Conservation (phyloP, 2,888 invertebrate species). For the Hypomecis punctinalis region DNA sequence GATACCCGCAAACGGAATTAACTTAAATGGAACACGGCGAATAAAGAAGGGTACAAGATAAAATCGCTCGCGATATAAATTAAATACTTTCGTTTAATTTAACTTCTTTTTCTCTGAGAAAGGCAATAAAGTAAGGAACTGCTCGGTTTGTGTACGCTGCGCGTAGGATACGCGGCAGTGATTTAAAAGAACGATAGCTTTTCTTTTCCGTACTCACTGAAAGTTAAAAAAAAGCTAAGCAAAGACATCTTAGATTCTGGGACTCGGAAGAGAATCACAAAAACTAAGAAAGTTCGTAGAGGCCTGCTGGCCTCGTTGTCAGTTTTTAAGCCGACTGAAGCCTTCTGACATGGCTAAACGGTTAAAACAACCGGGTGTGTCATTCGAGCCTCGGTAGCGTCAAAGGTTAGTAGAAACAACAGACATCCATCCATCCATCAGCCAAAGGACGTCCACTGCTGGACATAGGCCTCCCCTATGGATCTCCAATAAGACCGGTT, state of each 20-base stretch:
- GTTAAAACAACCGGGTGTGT: too few species aligned
- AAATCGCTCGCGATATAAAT: conserved; percentile 34
- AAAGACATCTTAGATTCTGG: background rate
- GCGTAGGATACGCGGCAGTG: conserved; percentile 19
- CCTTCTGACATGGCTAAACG: too few species aligned
- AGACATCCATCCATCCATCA: too few species aligned
- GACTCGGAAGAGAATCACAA: too few species aligned
- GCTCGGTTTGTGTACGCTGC: conserved; percentile 27
- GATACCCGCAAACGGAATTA: conserved; percentile 57
- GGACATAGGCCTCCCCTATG: too few species aligned
- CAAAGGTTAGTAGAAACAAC: too few species aligned
- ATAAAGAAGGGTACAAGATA: conserved; percentile 33
- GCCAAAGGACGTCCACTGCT: too few species aligned
- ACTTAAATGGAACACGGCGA: conserved; percentile 46
- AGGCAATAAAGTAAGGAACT: conserved; percentile 29
- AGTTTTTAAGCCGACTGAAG: too few species aligned
- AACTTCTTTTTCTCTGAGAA: conserved; percentile 32
- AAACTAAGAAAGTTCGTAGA: too few species aligned
- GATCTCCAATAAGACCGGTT: too few species aligned
- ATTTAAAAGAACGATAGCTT: conserved; percentile 23
- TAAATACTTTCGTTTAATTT: conserved; percentile 33
- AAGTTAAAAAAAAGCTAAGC: background rate
- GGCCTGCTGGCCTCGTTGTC: too few species aligned
- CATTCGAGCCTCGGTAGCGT: too few species aligned
- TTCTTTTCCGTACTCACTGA: background rate